A percentile compares a stretch with the other conserved stretches of the same genome.
Conservation (phyloP, 2,888 invertebrate genomes). For the Gerris lacustris region DNA sequence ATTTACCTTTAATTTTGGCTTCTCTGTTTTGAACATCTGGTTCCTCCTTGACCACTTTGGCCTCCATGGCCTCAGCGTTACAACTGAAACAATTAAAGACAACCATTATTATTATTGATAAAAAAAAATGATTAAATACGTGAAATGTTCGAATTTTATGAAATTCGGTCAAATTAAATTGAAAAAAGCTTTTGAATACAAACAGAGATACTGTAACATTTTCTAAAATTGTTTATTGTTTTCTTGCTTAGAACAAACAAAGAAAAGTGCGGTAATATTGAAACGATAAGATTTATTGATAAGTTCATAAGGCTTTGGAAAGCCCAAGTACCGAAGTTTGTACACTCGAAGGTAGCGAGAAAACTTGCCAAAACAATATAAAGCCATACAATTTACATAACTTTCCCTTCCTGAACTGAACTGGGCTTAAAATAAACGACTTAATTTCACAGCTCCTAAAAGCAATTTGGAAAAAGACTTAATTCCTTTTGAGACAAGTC, state of each 20-base stretch:
- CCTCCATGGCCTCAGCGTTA: constrained; percentile 2
- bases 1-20: neutral
- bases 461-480: neutral
- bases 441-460: neutral
- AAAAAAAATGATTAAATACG: no score
- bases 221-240: no score
- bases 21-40: constrained; percentile 4
- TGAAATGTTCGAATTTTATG: no score
- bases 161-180: no score
- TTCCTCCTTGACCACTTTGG: constrained; percentile 5
- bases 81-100: neutral
- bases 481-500: neutral
- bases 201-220: no score
- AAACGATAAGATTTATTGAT: no score
- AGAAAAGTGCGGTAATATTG: no score
- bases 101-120: no score
- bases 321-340: no score
- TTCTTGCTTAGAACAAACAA: no score
- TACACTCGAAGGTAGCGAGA: neutral
- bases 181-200: no score
- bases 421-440: neutral
- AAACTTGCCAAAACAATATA: neutral
- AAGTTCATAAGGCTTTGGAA: no score
- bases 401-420: neutral
- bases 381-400: neutral